Percentiles rank a stretch among this genome's conserved stretches.
Conservation (phyloP, 2,797 vertebrate species). For the Melanotaenia maccullochi region DNA sequence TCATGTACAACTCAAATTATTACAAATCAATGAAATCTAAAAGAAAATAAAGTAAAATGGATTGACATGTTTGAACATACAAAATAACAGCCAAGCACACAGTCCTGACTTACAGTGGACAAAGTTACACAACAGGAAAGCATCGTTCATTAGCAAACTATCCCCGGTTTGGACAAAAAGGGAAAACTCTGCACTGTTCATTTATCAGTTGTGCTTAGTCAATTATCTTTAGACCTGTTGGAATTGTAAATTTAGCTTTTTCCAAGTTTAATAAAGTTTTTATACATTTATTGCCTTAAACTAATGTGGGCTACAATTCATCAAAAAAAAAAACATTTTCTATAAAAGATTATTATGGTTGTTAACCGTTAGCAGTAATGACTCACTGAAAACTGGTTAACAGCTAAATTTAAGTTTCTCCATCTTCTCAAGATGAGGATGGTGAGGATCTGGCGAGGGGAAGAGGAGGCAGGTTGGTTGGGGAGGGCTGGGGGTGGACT, state of each 20-base stretch:
- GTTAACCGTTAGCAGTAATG: conserved; percentile 18
- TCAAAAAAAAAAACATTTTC: conserved; percentile 17
- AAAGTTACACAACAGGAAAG: conserved; percentile 33
- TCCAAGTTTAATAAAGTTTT: neutral
- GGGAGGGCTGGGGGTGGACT: conserved; percentile 16
- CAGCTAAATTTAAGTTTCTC: conserved; percentile 55
- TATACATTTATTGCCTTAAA: conserved; percentile 13
- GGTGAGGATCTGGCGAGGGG: conserved; percentile 39
- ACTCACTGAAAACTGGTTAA: conserved; percentile 33
- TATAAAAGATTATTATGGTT: conserved; percentile 37
- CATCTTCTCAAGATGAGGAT: conserved; percentile 63
- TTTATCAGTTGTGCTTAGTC: conserved; percentile 22
- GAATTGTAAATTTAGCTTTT: conserved; percentile 13
- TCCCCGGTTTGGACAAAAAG: conserved; percentile 10
- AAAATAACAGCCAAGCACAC: conserved; percentile 51
- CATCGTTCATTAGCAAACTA: conserved; percentile 25
- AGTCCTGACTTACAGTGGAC: conserved; percentile 38
- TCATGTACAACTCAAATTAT: conserved; percentile 49
- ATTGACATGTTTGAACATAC: conserved; percentile 55
- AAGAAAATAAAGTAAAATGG: conserved; percentile 46
- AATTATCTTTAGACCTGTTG: conserved; percentile 24
- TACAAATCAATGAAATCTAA: conserved; percentile 51
- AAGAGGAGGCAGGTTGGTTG: conserved; percentile 28
- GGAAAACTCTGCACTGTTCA: conserved; percentile 29
- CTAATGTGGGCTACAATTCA: conserved; percentile 5